A percentile compares a stretch with the other conserved stretches of the same genome.
phyloP scores from a whole-genome alignment of 2,797 vertebrate species.

The Synaphobranchus kaupii region DNA sequence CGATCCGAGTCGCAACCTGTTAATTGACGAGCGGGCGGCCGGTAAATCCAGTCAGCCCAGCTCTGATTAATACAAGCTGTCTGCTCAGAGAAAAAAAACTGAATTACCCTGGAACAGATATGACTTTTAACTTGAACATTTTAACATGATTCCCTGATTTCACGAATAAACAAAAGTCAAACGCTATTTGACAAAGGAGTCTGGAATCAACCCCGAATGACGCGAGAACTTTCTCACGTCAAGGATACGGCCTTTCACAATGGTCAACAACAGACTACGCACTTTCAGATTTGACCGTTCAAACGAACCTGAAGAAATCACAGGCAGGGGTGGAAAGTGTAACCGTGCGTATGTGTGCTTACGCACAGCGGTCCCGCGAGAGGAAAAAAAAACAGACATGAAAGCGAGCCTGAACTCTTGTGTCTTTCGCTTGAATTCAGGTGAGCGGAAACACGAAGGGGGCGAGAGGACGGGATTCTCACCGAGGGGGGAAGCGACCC shows the following conservation, averaged over 20 bases:
- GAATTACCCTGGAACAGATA: no score
- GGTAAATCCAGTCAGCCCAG: no score
- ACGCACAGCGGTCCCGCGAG: background rate
- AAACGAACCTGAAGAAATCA: background rate
- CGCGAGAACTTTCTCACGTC: background rate
- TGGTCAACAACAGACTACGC: background rate
- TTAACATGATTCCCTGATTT: no score
- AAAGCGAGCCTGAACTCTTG: background rate
- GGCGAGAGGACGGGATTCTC: background rate
- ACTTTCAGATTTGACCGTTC: background rate
- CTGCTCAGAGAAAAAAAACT: no score
- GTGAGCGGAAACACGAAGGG: background rate
- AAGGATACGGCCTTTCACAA: background rate
- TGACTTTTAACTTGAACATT: no score
- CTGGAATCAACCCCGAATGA: background rate
- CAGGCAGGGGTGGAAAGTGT: background rate
- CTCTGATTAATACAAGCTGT: no score
- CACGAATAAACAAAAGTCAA: background rate
- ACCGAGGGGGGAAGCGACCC: background rate
- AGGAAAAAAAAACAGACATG: background rate
- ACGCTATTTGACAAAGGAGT: background rate
- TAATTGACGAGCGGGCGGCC: no score
- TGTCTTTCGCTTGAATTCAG: background rate
- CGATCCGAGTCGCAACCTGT: no score
- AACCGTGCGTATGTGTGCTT: background rate